Percentiles rank a stretch among this genome's conserved stretches.
These are phyloP conservation scores for Luidia sarsii DNA, from an alignment of 53 echinoderm and acorn worm genomes.

Conservation along the genomic window DNA sequence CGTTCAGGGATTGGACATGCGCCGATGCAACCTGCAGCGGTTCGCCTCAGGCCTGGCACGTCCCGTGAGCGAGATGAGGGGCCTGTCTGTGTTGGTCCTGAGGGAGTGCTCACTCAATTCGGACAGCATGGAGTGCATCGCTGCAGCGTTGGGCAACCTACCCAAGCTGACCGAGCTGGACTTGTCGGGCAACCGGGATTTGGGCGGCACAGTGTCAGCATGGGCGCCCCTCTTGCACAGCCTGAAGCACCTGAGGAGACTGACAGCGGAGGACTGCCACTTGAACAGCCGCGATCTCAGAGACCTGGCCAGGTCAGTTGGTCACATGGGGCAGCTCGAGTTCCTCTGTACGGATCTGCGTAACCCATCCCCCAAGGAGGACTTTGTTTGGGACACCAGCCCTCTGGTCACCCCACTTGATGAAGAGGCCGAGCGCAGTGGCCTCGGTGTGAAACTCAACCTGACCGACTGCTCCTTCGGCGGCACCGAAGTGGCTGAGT, in stretches of 20 bases:
- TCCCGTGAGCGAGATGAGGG: background rate
- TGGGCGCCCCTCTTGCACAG: conserved; percentile 2
- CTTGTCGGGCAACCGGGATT: conserved; percentile 8
- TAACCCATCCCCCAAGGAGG: background rate
- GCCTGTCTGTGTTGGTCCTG: background rate
- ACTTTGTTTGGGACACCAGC: conserved; percentile 3
- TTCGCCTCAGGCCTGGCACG: conserved; percentile 3
- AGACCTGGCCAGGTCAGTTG: conserved; percentile 1
- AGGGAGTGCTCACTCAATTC: background rate
- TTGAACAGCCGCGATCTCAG: background rate
- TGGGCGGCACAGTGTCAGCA: background rate
- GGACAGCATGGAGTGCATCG: conserved; percentile 4
- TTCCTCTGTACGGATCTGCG: background rate
- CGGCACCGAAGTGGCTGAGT: background rate
- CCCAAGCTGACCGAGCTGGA: conserved; percentile 4
- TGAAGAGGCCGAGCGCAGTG: background rate
- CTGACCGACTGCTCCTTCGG: conserved; percentile 17
- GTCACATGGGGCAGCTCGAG: background rate
- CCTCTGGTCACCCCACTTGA: background rate
- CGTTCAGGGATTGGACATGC: background rate
- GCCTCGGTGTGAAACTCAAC: background rate
- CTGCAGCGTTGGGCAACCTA: background rate
- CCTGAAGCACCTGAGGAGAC: background rate
- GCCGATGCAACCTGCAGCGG: conserved; percentile 21
- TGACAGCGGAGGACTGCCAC: background rate